Percentiles rank a stretch among this genome's conserved stretches.
Evolutionary conservation across 2,888 invertebrate species (phyloP).

Genomic region (Cistogaster globosa): DNA sequence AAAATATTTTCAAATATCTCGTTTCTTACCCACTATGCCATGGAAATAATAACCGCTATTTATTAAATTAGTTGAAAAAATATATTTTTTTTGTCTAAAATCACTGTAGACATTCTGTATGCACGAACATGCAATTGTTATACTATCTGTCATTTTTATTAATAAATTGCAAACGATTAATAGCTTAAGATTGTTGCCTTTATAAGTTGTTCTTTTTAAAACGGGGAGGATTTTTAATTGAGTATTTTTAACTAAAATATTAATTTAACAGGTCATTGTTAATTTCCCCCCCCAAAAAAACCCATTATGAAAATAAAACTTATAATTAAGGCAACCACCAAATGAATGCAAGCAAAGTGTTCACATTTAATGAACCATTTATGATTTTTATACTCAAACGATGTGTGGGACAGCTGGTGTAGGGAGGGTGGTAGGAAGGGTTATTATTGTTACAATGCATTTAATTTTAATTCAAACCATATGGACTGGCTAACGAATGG

Average conservation of each 20-base stretch:
- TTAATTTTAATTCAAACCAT: conserved; percentile 63
- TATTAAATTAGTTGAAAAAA: too few species aligned
- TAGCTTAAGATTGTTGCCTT: conserved; percentile 64
- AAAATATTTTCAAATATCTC: too few species aligned
- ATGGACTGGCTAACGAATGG: conserved; percentile 53
- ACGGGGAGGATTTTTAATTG: conserved; percentile 51
- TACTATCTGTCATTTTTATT: conserved; percentile 50
- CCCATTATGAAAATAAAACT: conserved; percentile 21
- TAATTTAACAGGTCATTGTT: conserved; percentile 69
- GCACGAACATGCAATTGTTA: background rate
- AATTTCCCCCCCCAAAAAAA: conserved; percentile 26
- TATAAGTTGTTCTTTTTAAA: conserved; percentile 7
- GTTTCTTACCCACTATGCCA: too few species aligned
- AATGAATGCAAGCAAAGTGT: conserved; percentile 37
- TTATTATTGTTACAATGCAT: conserved; percentile 39
- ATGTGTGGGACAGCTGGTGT: background rate
- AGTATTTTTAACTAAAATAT: conserved; percentile 50
- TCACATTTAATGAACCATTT: conserved; percentile 45
- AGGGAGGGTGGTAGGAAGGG: background rate
- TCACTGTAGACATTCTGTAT: background rate
- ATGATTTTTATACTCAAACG: conserved; percentile 13
- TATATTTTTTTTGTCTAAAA: too few species aligned
- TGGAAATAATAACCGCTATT: too few species aligned
- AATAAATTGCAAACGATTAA: conserved; percentile 73
- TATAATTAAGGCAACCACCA: conserved; percentile 49